Conservation (phyloP, 2,113 vertebrate genomes). For the Nothocercus julius region DNA sequence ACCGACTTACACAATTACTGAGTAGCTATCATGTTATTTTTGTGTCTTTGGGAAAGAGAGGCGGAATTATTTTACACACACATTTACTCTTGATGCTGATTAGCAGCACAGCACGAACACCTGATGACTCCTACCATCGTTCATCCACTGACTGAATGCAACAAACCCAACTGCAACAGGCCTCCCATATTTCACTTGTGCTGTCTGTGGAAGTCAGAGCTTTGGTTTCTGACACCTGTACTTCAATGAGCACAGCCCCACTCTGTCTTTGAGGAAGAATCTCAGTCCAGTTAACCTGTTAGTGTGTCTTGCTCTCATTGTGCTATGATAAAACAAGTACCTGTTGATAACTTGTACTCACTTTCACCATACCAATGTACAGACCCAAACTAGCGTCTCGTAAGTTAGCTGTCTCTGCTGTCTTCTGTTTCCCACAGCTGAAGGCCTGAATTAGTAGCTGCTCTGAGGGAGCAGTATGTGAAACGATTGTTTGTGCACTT, state of each 20-base stretch:
- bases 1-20: neutral
- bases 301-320: neutral
- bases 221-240: neutral
- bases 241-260: neutral
- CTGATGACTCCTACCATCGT: neutral
- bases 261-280: neutral
- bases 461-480: rapidly evolving
- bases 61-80: neutral
- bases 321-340: neutral
- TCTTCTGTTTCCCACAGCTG: neutral
- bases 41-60: neutral
- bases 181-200: neutral
- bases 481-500: neutral
- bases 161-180: neutral
- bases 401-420: neutral
- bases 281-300: neutral
- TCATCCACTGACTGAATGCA: rapidly evolving
- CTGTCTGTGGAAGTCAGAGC: neutral
- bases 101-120: neutral
- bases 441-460: neutral
- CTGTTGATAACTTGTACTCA: neutral
- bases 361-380: neutral
- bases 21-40: rapidly evolving
- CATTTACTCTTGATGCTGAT: neutral
- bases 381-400: neutral